Base-by-base conservation (phyloP, 1,140 invertebrate species). In the Eupeodes corollae region DNA sequence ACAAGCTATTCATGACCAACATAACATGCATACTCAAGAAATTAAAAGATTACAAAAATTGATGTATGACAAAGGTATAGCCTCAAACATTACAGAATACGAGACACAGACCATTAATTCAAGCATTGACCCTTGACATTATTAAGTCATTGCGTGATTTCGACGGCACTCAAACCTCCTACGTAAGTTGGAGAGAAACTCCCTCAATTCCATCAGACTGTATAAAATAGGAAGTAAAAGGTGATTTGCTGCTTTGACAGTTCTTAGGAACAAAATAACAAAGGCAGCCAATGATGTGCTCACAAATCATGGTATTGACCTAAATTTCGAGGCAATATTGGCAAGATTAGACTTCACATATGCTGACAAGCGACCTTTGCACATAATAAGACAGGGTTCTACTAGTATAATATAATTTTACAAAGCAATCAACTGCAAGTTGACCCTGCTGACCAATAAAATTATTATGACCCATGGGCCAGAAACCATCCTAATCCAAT, bases 331-430 rank as follows among this genome's bases (percentile, higher is more conserved):
- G 3, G 40, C 40, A 16, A 42, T 42, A 13, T 16, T 42, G 12
- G 40, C 40, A 16, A n/a, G 40, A 5, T 19, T 42, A 6, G 40
- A 42, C 13, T 42, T 42, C 15, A 21, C 40, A 19, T 34, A 48
- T 38, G 40, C 37, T 42, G 47, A 48, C 46, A 51, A 18, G 38
- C 2, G 50, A 35, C 38, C 37, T 15, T 46, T 45, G 30, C 38
- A 50, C 16, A 30, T 35, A 14, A 30, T 50, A 44, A 26, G 37
- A 34, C 31, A 50, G 19, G 44, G 30, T 12, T n/a, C 14, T 21
- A 9, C 26, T 9, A 8, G 9, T 13, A 15, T 44, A 9, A 12
- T 30, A 44, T n/a, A 44, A 13, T 44, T 26, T 18, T 44, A 44
- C n/a, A 6, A 44, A 12, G 19, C 14, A 19, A 19, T 19, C 6